Evolutionary conservation across 1,140 invertebrate genomes (phyloP).

Genomic region (Zophobas morio): DNA sequence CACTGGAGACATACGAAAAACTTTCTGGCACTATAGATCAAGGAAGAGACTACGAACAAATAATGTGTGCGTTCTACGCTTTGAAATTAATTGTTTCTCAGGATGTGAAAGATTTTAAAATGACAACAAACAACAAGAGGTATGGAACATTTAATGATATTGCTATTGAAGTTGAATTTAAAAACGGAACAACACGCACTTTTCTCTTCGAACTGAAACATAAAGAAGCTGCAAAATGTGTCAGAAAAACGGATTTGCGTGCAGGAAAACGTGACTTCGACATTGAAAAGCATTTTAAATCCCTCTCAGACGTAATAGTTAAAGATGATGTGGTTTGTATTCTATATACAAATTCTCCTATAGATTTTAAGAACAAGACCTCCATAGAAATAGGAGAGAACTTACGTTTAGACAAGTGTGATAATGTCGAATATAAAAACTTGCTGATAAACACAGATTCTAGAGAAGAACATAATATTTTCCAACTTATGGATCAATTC

Average conservation of each 20-base stretch:
- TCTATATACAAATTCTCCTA: too few species aligned
- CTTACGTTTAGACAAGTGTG: too few species aligned
- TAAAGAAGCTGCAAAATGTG: neutral
- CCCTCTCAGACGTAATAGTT: too few species aligned
- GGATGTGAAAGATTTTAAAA: neutral
- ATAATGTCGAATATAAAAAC: too few species aligned
- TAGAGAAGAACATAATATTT: too few species aligned
- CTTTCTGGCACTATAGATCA: neutral
- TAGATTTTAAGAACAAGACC: too few species aligned
- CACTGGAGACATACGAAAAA: neutral
- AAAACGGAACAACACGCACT: neutral
- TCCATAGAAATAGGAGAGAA: too few species aligned
- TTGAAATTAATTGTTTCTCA: neutral
- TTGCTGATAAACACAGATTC: too few species aligned
- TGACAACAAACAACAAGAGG: neutral
- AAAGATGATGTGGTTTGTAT: too few species aligned
- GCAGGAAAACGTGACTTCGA: neutral
- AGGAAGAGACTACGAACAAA: neutral
- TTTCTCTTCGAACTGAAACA: neutral
- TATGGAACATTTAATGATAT: neutral
- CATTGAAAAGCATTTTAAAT: neutral
- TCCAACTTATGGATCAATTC: too few species aligned
- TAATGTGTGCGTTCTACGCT: neutral
- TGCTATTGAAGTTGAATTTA: neutral
- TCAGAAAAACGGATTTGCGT: neutral